A percentile compares a stretch with the other conserved stretches of the same genome.
Evolutionary conservation across 2,888 invertebrate species (phyloP).

Genomic region (Caenorhabditis angaria): DNA sequence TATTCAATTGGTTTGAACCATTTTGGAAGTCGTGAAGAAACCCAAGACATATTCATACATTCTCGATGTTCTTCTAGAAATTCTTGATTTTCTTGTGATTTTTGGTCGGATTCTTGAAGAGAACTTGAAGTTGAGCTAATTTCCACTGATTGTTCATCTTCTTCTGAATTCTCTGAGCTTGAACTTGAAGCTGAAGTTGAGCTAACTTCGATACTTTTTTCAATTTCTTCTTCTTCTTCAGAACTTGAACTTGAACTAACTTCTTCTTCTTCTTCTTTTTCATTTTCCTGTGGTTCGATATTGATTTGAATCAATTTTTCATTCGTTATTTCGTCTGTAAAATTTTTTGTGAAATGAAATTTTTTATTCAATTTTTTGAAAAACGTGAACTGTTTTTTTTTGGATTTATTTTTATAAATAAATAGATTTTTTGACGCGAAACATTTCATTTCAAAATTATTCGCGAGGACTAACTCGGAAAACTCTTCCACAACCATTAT

Average conservation of each 20-base stretch:
- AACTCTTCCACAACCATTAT: neutral
- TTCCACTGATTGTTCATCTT: neutral
- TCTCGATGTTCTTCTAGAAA: conserved; percentile 8
- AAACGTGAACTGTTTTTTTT: neutral
- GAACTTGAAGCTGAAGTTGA: neutral
- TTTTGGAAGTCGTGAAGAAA: conserved; percentile 69
- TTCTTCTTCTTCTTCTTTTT: neutral
- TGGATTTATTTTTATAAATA: neutral
- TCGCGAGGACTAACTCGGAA: no score
- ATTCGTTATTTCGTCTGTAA: conserved; percentile 2
- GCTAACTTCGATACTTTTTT: conserved; percentile 12
- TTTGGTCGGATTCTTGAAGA: no score
- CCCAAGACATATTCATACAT: conserved; percentile 71
- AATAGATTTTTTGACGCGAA: no score
- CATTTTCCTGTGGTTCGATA: neutral
- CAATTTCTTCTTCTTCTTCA: no score
- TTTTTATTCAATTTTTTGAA: neutral
- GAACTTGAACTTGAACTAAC: neutral
- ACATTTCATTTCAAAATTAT: no score
- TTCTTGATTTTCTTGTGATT: neutral
- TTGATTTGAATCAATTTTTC: neutral
- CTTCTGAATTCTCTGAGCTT: no score
- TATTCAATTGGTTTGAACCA: conserved; percentile 66
- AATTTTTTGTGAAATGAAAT: neutral
- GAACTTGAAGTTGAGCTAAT: neutral